Evolutionary conservation across 2,797 vertebrate genomes (phyloP).

Genomic region (Chiroxiphia lanceolata): DNA sequence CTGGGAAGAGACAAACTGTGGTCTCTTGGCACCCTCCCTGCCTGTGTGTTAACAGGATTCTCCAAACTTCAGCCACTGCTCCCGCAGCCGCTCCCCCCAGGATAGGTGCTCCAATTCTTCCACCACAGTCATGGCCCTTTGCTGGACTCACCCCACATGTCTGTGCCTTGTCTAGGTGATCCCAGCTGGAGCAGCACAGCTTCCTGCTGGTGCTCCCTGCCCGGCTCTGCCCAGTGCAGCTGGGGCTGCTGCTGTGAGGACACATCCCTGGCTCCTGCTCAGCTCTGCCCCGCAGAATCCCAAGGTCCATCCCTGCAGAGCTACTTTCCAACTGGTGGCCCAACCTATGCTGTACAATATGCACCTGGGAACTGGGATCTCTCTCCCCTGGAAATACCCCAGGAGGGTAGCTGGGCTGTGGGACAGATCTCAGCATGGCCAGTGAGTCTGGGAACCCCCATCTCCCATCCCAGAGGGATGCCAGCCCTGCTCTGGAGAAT

Average conservation of each 20-base stretch:
- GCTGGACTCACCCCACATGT: background rate
- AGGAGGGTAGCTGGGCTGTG: background rate
- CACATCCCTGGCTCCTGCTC: background rate
- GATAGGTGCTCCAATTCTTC: background rate
- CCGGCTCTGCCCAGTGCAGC: background rate
- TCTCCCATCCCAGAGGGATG: background rate
- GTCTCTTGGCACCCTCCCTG: background rate
- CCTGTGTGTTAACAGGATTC: background rate
- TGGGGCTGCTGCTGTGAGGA: background rate
- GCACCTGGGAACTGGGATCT: background rate
- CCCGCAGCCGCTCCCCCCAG: background rate
- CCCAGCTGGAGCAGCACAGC: background rate
- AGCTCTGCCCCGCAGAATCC: background rate
- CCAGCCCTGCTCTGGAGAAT: background rate
- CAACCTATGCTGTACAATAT: background rate
- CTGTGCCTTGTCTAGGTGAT: background rate
- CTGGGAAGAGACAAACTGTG: background rate
- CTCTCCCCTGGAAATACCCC: background rate
- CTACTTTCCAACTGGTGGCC: background rate
- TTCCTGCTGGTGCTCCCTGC: background rate
- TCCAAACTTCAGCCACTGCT: background rate
- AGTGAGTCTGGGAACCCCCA: background rate
- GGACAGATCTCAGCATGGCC: background rate
- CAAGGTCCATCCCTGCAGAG: background rate
- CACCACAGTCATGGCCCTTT: background rate